A percentile compares a stretch with the other conserved stretches of the same genome.
Evolutionary conservation across 1,140 invertebrate genomes (phyloP).

Genomic region (Drosophila grimshawi): DNA sequence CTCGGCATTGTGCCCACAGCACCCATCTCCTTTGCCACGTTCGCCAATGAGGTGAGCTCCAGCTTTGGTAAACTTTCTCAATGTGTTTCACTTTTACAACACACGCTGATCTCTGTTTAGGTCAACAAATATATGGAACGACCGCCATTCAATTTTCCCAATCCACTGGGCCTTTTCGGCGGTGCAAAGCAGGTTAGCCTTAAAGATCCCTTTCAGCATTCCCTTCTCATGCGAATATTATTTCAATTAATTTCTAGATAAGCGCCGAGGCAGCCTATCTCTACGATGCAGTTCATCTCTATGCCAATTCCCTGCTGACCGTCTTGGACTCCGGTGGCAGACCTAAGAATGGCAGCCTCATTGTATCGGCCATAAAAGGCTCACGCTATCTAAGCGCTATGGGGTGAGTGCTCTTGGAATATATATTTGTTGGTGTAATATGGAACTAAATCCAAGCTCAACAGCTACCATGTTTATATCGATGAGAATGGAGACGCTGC

Average conservation of each 20-base stretch:
- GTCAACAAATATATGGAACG: conserved; percentile 92
- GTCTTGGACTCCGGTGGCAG: conserved; percentile 88
- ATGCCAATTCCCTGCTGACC: conserved; percentile 90
- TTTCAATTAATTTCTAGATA: conserved; percentile 86
- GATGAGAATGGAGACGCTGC: conserved; percentile 97
- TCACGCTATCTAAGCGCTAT: conserved; percentile 93
- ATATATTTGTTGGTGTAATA: too few species aligned
- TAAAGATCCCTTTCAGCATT: conserved; percentile 5
- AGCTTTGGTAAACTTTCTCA: not conserved
- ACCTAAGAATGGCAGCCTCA: conserved; percentile 89
- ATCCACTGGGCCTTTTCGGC: conserved; percentile 89
- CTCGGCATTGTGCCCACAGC: conserved; percentile 90
- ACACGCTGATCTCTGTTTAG: conserved; percentile 37
- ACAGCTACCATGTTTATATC: conserved; percentile 95
- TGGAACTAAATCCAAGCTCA: not conserved
- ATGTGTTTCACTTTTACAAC: conserved; percentile 15
- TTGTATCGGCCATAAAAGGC: conserved; percentile 89
- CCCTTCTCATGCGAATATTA: conserved; percentile 12
- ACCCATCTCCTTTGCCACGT: conserved; percentile 89
- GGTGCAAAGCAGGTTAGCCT: conserved; percentile 89
- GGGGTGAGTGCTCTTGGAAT: conserved; percentile 87
- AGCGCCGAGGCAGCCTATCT: conserved; percentile 94
- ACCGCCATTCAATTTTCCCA: conserved; percentile 94
- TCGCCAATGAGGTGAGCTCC: conserved; percentile 86
- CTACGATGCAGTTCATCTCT: conserved; percentile 95